Percentiles rank a stretch among this genome's conserved stretches.
These are phyloP conservation scores for Triplophysa rosa DNA, from an alignment of 2,113 vertebrate genomes.

Conservation along the genomic window DNA sequence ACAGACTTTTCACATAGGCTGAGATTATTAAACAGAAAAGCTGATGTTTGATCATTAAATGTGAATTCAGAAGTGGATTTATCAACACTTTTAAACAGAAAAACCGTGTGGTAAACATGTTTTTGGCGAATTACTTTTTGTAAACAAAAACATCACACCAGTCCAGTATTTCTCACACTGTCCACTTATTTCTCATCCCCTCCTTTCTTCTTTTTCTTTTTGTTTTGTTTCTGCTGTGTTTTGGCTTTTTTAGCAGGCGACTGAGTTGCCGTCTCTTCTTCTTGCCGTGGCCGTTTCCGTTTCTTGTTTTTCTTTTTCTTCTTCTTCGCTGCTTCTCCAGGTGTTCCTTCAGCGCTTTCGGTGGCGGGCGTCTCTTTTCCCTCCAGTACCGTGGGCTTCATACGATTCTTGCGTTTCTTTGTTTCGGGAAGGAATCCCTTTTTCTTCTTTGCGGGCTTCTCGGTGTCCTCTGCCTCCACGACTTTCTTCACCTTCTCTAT, in stretches of 20 bases:
- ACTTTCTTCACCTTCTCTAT: conserved; percentile 72
- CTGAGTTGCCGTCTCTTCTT: conserved; percentile 33
- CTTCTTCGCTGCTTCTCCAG: conserved; percentile 23
- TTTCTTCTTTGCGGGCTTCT: conserved; percentile 58
- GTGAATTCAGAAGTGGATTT: too few species aligned
- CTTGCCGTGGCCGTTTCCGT: conserved; percentile 62
- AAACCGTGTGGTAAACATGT: not conserved
- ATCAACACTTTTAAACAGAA: not conserved
- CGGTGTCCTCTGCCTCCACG: conserved; percentile 34
- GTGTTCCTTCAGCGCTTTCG: conserved; percentile 2
- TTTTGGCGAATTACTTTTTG: too few species aligned
- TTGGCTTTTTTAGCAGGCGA: conserved; percentile 69
- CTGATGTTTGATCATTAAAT: too few species aligned
- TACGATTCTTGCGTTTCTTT: conserved; percentile 88
- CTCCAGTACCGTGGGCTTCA: conserved; percentile 54
- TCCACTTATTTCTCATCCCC: conserved; percentile 17
- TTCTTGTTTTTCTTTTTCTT: conserved; percentile 65
- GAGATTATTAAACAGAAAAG: not conserved
- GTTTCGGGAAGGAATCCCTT: conserved; percentile 91
- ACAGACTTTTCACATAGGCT: not conserved
- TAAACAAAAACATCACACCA: not conserved
- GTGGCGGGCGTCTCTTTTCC: conserved; percentile 23
- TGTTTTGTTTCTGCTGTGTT: conserved; percentile 48
- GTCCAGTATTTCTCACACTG: not conserved
- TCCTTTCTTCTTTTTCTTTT: conserved; percentile 59